Evolutionary conservation across 2,888 invertebrate genomes (phyloP).

Genomic region (Coremacera marginata): DNA sequence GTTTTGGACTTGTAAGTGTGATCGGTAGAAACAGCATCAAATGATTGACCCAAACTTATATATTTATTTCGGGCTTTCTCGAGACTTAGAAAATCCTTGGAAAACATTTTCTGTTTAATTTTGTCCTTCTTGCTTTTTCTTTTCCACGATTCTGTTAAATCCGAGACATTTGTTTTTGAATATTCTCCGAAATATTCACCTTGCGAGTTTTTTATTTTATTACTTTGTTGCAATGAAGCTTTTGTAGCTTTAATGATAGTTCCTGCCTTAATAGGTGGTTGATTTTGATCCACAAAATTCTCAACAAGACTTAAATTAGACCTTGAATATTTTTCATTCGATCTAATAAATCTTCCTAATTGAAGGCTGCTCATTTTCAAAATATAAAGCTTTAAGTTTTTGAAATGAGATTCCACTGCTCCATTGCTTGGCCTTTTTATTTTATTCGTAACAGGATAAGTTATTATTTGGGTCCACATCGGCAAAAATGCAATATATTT

Average conservation of each 20-base stretch:
- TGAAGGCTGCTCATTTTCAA: neutral
- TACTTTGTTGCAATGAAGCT: too few species aligned
- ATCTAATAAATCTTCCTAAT: neutral
- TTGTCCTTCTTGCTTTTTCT: neutral
- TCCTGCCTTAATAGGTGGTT: neutral
- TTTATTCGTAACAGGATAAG: neutral
- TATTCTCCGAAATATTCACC: neutral
- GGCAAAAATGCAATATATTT: slow-evolving; percentile 1
- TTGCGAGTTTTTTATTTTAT: neutral
- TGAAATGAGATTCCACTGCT: neutral
- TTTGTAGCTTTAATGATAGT: neutral
- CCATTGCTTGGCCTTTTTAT: neutral
- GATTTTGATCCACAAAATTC: neutral
- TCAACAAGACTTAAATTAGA: neutral
- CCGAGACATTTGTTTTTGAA: neutral
- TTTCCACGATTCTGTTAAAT: neutral
- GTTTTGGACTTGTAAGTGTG: too few species aligned
- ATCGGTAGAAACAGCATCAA: too few species aligned
- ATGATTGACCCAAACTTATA: too few species aligned
- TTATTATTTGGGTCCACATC: neutral
- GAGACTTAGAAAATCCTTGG: too few species aligned
- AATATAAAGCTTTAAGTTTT: neutral
- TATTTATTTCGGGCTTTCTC: too few species aligned
- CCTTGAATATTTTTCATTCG: neutral
- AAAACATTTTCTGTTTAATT: neutral